Conservation (phyloP, 2,797 vertebrate species). For the Acropternis orthonyx region DNA sequence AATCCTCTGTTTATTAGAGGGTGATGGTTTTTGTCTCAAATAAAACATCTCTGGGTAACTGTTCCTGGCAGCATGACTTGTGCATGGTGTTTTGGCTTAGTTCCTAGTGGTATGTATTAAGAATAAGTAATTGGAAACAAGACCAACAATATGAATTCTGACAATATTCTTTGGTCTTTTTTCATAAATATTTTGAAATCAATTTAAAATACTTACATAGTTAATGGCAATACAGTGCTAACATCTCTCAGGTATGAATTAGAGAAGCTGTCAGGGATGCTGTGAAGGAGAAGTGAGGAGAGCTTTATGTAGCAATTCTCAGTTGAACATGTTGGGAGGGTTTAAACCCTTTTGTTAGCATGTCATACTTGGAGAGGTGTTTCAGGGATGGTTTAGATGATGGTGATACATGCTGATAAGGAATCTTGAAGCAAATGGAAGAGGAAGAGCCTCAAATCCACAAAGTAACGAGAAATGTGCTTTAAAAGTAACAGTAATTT, state of each 20-base stretch:
- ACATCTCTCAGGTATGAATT: background rate
- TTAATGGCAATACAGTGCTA: background rate
- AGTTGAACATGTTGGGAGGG: background rate
- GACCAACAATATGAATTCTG: background rate
- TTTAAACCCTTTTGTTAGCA: background rate
- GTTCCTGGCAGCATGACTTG: background rate
- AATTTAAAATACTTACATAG: background rate
- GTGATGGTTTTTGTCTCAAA: background rate
- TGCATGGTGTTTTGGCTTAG: background rate
- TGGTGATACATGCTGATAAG: background rate
- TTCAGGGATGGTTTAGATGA: background rate
- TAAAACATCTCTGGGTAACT: background rate
- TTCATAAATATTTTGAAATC: background rate
- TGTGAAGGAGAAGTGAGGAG: background rate
- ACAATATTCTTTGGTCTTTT: background rate
- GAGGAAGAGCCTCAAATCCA: background rate
- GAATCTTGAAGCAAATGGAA: background rate
- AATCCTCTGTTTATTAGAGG: background rate
- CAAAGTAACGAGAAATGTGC: background rate
- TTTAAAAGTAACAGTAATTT: background rate
- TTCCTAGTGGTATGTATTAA: background rate
- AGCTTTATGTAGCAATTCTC: background rate
- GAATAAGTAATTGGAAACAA: background rate
- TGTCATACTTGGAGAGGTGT: background rate
- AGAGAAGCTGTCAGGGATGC: background rate